Evolutionary conservation across 2,113 vertebrate species (phyloP).

Genomic region (Arenaria interpres): DNA sequence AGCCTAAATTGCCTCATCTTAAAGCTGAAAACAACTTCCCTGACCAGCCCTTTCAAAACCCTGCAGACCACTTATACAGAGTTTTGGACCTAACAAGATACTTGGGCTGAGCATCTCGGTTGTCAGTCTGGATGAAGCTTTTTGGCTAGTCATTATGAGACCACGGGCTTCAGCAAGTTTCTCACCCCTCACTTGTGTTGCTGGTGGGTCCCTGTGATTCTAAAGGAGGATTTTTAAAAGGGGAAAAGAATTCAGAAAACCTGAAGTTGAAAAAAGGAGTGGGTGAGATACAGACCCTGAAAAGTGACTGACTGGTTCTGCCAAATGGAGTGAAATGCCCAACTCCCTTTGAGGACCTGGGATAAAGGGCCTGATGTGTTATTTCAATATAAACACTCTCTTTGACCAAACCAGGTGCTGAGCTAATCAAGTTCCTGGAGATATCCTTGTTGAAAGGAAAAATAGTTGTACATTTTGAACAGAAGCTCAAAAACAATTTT

Average conservation of each 20-base stretch:
- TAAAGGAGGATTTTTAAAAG: neutral
- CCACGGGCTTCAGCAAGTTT: neutral
- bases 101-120: neutral
- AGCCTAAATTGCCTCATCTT: neutral
- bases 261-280: neutral
- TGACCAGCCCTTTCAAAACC: neutral
- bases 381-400: neutral
- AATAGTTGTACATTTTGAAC: neutral
- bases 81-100: neutral
- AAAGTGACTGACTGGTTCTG: neutral
- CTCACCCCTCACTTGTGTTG: neutral
- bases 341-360: rapidly evolving
- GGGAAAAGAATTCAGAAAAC: neutral
- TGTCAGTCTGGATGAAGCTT: neutral
- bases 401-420: neutral
- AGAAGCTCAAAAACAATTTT: neutral
- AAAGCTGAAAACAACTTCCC: neutral
- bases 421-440: neutral
- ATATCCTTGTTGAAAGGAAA: neutral
- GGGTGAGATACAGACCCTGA: neutral
- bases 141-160: neutral
- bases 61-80: neutral
- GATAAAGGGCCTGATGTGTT: neutral
- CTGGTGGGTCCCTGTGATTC: rapidly evolving
- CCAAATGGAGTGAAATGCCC: neutral